phyloP scores from a whole-genome alignment of 2,113 vertebrate species.

The Eidolon helvum region DNA sequence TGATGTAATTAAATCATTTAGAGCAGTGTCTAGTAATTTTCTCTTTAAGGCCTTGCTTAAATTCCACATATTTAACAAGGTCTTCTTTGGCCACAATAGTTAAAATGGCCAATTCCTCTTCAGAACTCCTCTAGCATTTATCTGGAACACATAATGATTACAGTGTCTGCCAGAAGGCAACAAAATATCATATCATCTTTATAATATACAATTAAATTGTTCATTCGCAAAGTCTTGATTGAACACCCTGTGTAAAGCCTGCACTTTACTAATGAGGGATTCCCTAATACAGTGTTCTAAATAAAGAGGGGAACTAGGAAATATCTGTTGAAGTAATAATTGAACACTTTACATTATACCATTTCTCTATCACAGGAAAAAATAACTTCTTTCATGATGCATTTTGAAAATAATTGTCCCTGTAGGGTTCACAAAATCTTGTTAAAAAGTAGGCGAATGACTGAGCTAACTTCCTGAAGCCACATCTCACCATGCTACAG shows the following conservation, averaged over 20 bases:
- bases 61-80: not conserved
- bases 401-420: slow-evolving; percentile 17
- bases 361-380: not conserved
- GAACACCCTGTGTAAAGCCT: not conserved
- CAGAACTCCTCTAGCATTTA: not conserved
- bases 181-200: not conserved
- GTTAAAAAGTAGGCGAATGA: not conserved
- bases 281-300: not conserved
- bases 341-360: not conserved
- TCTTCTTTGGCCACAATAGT: not conserved
- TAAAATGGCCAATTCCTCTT: not conserved
- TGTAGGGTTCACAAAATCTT: not conserved
- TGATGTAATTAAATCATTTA: not conserved
- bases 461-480: not conserved
- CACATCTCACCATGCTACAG: not conserved
- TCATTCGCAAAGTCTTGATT: not conserved
- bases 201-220: not conserved
- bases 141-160: not conserved
- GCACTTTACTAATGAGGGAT: not conserved
- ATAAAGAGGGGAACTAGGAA: not conserved
- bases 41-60: not conserved
- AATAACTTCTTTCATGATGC: not conserved
- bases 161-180: not conserved
- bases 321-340: not conserved
- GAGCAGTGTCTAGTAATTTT: not conserved